phyloP scores from a whole-genome alignment of 1,140 invertebrate genomes.

The Caenorhabditis latens region DNA sequence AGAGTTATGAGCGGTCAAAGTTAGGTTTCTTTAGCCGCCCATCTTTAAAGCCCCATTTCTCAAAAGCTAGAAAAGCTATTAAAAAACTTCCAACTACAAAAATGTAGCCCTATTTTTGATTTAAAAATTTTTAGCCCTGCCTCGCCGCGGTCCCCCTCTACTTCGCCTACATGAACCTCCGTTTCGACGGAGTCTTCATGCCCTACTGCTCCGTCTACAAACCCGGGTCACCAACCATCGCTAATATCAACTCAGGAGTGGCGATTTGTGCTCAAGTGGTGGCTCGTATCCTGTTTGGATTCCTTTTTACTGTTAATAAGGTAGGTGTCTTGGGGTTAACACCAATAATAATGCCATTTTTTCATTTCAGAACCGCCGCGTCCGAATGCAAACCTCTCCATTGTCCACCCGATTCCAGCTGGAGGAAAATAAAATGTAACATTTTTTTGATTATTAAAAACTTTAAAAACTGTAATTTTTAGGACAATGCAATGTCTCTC shows the following conservation, averaged over 20 bases:
- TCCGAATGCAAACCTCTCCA: background rate
- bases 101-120: too few species aligned
- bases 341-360: background rate
- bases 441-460: background rate
- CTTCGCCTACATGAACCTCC: background rate
- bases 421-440: background rate
- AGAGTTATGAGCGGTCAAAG: too few species aligned
- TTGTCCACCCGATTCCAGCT: background rate
- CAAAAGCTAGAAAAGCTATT: too few species aligned
- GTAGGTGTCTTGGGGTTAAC: background rate
- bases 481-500: background rate
- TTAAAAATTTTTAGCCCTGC: background rate
- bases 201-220: background rate
- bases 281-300: background rate
- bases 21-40: too few species aligned
- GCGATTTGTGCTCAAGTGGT: background rate
- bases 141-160: background rate
- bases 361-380: background rate
- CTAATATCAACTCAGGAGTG: background rate
- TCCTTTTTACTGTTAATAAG: background rate
- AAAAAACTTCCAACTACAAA: too few species aligned
- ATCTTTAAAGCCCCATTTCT: too few species aligned
- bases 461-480: background rate
- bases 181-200: constrained; percentile 16
- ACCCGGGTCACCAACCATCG: background rate